Base-by-base conservation (phyloP, 2,888 invertebrate species). In the Drosophila setosimentum region DNA sequence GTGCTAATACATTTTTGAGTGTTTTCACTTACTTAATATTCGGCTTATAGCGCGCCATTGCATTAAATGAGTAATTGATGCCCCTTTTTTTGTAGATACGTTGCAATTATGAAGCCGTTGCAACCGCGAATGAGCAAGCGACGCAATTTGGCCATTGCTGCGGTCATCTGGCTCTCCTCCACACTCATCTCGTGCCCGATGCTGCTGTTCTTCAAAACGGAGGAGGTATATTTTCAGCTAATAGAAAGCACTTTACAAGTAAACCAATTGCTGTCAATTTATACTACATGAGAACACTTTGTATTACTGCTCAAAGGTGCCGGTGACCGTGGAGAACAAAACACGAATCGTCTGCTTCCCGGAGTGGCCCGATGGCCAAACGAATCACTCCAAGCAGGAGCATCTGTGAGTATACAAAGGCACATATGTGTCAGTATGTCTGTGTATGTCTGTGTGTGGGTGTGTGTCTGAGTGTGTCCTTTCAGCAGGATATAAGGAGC, bases 91-190 rank as follows among this genome's bases (percentile, higher is more conserved):
- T 94, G 3, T 94, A 99, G 99, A 92, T 99, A 98, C 92, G 97
- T 98, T 94, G 99, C 98, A 61, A 99, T 99, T 87, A 97, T 99
- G 95, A 97, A 98, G 90, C 99, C 99, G 0, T 94, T 99, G 71
- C 95, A 96, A 74, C 98, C 98, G 2, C 94, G 98, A 63, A 96
- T 98, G 95, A 97, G 98, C 32, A 96, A 96, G 90, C 94, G 96
- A 32, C 95, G 96, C 18, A 98, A 98, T 0, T 94, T 98, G 62
- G 96, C 96, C 84, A 96, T 98, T 77, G 97, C 98, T 0, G 95
- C 96, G 7, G 94, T 95, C 62, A 98, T 98, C 84, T 99, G 99
- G 99, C 93, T 93, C 16, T 94, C 96, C 77, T 97, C 97, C 35
- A 95, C 95, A 13, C 93, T 96, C 51, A 94, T 98, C 77, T 97